Evolutionary conservation across 2,888 invertebrate genomes (phyloP).

Genomic region (Eristalinus sepulchralis): DNA sequence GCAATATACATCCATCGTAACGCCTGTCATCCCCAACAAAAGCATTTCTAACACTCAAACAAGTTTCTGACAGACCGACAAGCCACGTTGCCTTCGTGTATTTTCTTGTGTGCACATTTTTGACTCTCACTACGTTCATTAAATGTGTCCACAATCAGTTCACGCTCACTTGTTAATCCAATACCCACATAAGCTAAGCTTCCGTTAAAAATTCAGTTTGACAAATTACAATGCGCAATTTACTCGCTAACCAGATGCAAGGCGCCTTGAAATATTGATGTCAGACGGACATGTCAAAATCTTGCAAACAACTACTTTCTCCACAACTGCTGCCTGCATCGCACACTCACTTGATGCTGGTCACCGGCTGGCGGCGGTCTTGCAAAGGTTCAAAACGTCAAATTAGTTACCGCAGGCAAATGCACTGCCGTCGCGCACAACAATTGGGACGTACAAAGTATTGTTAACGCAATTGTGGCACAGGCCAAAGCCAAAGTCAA

Average conservation of each 20-base stretch:
- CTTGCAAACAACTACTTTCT: conserved; percentile 77
- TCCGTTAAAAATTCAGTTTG: conserved; percentile 24
- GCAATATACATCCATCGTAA: no score
- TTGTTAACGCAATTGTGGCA: conserved; percentile 42
- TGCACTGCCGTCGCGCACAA: conserved; percentile 30
- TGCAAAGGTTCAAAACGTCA: conserved; percentile 49
- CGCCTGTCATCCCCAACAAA: no score
- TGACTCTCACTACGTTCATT: not conserved
- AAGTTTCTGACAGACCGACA: no score
- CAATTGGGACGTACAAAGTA: conserved; percentile 32
- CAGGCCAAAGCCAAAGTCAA: conserved; percentile 39
- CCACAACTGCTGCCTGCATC: conserved; percentile 38
- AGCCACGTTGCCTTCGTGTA: no score
- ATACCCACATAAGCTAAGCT: conserved; percentile 2
- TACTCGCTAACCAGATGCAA: not conserved
- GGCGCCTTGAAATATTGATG: conserved; percentile 40
- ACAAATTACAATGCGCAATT: conserved; percentile 39
- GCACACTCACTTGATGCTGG: not conserved
- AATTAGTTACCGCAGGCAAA: conserved; percentile 28
- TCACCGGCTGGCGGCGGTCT: conserved; percentile 33
- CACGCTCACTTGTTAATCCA: not conserved
- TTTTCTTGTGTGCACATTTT: not conserved
- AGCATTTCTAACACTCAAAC: no score
- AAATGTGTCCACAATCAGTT: not conserved
- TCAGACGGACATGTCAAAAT: conserved; percentile 70